These are phyloP conservation scores for Eurystomus glaucurus DNA, from an alignment of 2,797 vertebrate genomes.

Conservation along the genomic window DNA sequence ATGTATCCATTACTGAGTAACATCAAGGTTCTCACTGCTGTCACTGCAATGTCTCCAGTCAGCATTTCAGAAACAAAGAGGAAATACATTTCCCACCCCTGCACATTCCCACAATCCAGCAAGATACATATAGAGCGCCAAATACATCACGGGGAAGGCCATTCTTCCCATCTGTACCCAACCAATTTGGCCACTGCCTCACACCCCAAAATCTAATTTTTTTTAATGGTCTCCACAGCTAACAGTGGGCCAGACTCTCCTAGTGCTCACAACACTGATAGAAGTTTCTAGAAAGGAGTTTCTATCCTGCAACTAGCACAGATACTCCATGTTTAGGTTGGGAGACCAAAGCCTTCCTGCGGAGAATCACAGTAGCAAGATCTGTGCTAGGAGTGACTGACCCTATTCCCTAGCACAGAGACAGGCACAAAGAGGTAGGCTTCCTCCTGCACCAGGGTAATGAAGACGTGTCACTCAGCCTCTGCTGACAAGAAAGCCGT, in stretches of 20 bases:
- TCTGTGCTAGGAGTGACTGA: not conserved
- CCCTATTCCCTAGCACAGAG: too few species aligned
- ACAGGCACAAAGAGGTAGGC: not conserved
- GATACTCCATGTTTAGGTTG: fast-evolving
- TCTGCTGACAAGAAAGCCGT: not conserved
- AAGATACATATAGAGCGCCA: not conserved
- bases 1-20: not conserved
- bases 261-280: not conserved
- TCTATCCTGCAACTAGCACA: not conserved
- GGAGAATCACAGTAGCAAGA: not conserved
- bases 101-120: not conserved
- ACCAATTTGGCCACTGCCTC: not conserved
- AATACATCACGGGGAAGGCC: not conserved
- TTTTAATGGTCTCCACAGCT: not conserved
- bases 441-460: not conserved
- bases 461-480: not conserved
- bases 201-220: not conserved
- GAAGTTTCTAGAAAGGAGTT: not conserved
- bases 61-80: not conserved
- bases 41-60: not conserved
- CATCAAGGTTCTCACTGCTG: not conserved
- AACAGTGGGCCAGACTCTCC: not conserved
- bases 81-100: not conserved
- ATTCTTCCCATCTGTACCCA: not conserved
- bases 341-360: not conserved